A percentile compares a stretch with the other conserved stretches of the same genome.
phyloP scores from a whole-genome alignment of 2,797 vertebrate genomes.

The Falco novaeseelandiae region DNA sequence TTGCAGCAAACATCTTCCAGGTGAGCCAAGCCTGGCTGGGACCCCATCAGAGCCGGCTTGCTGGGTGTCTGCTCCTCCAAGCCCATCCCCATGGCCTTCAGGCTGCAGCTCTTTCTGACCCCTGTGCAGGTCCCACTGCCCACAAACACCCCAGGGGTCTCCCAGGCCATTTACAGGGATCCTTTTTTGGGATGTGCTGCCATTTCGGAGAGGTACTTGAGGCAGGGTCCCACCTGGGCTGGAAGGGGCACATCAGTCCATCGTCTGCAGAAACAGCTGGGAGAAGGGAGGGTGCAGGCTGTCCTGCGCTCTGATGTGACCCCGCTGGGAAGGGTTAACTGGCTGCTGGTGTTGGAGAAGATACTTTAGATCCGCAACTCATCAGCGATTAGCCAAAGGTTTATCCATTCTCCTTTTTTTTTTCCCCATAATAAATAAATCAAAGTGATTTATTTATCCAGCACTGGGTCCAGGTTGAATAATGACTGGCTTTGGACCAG shows the following conservation, averaged over 20 bases:
- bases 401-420: not conserved
- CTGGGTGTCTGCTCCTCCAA: not conserved
- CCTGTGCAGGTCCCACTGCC: not conserved
- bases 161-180: not conserved
- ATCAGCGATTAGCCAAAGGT: not conserved
- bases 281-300: not conserved
- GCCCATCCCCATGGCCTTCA: not conserved
- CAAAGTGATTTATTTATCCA: conserved; percentile 13
- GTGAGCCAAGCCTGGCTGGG: not conserved
- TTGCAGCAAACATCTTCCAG: not conserved
- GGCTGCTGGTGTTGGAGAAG: not conserved
- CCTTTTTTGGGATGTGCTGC: not conserved
- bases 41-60: not conserved
- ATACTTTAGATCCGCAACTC: not conserved
- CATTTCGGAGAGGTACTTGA: fast-evolving
- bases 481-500: not conserved
- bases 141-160: not conserved
- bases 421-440: not conserved
- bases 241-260: not conserved
- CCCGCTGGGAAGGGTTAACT: not conserved
- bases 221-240: not conserved
- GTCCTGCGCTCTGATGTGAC: fast-evolving
- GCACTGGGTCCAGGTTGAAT: not conserved
- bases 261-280: fast-evolving
- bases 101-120: not conserved